Base-by-base conservation (phyloP, 2,797 vertebrate species). In the Neomorphus geoffroyi region DNA sequence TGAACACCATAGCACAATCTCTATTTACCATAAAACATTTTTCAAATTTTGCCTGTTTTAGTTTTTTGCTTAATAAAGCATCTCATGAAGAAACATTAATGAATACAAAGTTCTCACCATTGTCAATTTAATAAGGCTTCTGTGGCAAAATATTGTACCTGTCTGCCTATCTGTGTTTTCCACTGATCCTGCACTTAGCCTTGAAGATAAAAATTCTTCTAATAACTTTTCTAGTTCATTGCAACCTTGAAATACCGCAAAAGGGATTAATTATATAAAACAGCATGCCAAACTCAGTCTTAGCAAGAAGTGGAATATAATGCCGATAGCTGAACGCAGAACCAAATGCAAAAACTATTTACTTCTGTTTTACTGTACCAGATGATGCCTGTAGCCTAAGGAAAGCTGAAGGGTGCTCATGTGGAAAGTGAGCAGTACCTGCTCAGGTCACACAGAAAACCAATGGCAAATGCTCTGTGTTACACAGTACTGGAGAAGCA, bases 31-130 rank as follows among this genome's bases (percentile, higher is more conserved):
- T 74, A 23, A 11, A 90, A 83, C 62, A 72, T 77, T 70, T 94
- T 87, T 81, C 88, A 92, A 69, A 82, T 93, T 94, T 94, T 61
- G 41, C 53, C 85, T 71, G 54, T 72, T 23, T 79, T 75, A 22
- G 65, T 77, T 80, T 45, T n/a, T 86, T 45, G 27, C 72, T 50
- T 75, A 96, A 96, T 41, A 96, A 92, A 92, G 92, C 9, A 48
- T 67, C 27, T 77, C 82, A 91, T 57, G 71, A 91, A 53, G 26
- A 82, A 92, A 23, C 13, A 37, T 35, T n/a, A 39, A 53, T 65
- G 28, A 64, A 5, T 41, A 9, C 43, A 11, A 35, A 81, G 71
- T 92, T 88, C 46, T 78, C 50, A 53, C 62, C 74, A 90, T 32
- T 78, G 56, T n/a, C 16, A 48, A 56, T 61, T 58, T 32, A 79